Base-by-base conservation (phyloP, 2,113 vertebrate genomes). In the Ploceus nigricollis region DNA sequence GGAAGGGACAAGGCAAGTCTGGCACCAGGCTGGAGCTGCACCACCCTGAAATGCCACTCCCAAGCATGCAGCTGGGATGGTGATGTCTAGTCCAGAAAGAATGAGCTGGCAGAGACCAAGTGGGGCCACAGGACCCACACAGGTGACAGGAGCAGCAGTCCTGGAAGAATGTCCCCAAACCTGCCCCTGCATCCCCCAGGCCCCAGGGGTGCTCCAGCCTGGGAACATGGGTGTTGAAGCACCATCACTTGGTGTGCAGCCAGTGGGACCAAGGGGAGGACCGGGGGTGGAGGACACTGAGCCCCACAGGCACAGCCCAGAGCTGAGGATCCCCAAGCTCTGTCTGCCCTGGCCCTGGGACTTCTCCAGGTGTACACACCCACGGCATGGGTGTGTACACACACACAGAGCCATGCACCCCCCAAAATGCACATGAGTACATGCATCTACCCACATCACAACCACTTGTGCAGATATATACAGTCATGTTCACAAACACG, bases 231-330 rank as follows among this genome's bases (percentile, higher is more conserved):
- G 37, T 3, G 2, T 33, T 65, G 44, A 18, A 56, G 83, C 57
- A 76, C n/a, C 63, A 60, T 13, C 61, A 7, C 24, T 22, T 53
- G 33, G 35, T 22, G 2, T 9, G 3, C 42, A 61, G 65, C 27
- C 54, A 35, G 54, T 11, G 31, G 40, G n/a, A 58, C 23, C 0
- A 0, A 50, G 53, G 35, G 42, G 48, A 19, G 47, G 16, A 6
- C 0, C 0, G 54, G 33, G 21, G 73, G 13, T 4, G 3, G 13
- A 20, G 53, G 33, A 45, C 85, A 65, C 33, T 1, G 4, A 64
- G 64, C 28, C 22, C 45, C n/a, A 54, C 1, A 3, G 37, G 30
- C 24, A 80, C 4, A 13, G 57, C 24, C 53, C 48, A 27, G n/a
- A 42, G 28, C 37, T 53, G 47, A 53, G 58, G 23, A 76, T 5